Percentiles rank a stretch among this genome's conserved stretches.
Evolutionary conservation across 2,888 invertebrate genomes (phyloP).

Genomic region (Coenonympha arcania): DNA sequence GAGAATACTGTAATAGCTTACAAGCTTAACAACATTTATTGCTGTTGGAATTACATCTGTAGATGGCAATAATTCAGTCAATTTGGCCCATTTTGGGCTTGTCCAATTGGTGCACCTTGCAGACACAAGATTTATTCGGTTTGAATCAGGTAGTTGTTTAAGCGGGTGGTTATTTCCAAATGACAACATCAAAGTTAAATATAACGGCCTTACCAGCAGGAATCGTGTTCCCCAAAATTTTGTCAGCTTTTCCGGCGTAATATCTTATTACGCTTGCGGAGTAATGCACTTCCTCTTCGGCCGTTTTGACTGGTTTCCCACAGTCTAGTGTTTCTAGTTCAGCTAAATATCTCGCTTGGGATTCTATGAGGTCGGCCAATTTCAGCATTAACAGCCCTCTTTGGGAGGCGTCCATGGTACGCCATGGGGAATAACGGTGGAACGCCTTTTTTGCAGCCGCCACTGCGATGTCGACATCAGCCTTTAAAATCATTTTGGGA

Average conservation of each 20-base stretch:
- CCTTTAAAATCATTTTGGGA: slow-evolving; percentile 61
- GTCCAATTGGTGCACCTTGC: too few species aligned
- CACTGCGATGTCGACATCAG: slow-evolving; percentile 87
- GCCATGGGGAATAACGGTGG: slow-evolving; percentile 81
- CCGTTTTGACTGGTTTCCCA: slow-evolving; percentile 87
- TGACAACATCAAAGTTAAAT: too few species aligned
- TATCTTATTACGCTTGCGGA: slow-evolving; percentile 81
- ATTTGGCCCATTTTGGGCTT: too few species aligned
- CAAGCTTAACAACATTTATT: too few species aligned
- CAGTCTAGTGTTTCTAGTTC: slow-evolving; percentile 95
- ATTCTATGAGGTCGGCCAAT: slow-evolving; percentile 84
- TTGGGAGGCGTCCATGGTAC: slow-evolving; percentile 85
- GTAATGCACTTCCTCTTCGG: slow-evolving; percentile 79
- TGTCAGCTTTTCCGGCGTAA: slow-evolving; percentile 94
- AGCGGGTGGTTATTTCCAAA: too few species aligned
- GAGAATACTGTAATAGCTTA: too few species aligned
- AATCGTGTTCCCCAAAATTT: slow-evolving; percentile 84
- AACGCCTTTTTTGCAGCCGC: slow-evolving; percentile 86
- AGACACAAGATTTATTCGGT: too few species aligned
- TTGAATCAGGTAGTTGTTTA: too few species aligned
- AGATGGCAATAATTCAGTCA: too few species aligned
- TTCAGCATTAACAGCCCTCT: slow-evolving; percentile 81
- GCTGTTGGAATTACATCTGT: too few species aligned
- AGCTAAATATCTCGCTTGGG: slow-evolving; percentile 82
- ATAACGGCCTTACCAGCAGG: slow-evolving; percentile 72